Conservation (phyloP, 2,797 vertebrate species). For the Pipistrellus pygmaeus region DNA sequence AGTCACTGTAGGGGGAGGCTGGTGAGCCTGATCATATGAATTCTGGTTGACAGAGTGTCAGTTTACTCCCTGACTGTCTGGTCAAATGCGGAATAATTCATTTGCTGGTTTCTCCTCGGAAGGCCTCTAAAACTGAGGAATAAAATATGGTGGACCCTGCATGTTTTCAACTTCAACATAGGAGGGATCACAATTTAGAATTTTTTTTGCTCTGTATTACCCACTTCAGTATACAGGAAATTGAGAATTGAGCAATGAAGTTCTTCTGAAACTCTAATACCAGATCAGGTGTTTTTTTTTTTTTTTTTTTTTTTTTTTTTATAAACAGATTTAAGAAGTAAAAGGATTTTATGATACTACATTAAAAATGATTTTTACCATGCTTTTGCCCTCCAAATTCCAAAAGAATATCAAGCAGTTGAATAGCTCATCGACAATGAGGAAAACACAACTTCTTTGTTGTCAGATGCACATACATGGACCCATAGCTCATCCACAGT, state of each 20-base stretch:
- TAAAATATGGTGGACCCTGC: background rate
- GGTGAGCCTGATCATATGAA: background rate
- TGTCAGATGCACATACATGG: background rate
- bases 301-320: background rate
- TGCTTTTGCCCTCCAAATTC: background rate
- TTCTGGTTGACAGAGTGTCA: background rate
- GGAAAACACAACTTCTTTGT: background rate
- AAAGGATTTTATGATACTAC: background rate
- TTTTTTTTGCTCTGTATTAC: background rate
- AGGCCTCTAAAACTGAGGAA: background rate
- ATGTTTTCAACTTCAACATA: background rate
- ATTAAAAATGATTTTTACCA: constrained; percentile 1
- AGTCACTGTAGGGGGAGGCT: background rate
- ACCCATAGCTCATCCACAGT: background rate
- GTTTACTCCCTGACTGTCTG: background rate
- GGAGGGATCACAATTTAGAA: background rate
- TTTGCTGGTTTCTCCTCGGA: background rate
- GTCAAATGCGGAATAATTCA: background rate
- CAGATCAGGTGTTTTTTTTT: background rate
- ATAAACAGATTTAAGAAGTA: background rate
- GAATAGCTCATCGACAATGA: background rate
- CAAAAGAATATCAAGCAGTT: background rate
- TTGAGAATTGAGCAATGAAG: background rate
- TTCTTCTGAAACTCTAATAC: background rate
- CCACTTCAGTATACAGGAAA: background rate